Evolutionary conservation across 2,113 vertebrate genomes (phyloP), one percentile per base, ranked within the genome.

Genomic region (Gopherus evgoodei): DNA sequence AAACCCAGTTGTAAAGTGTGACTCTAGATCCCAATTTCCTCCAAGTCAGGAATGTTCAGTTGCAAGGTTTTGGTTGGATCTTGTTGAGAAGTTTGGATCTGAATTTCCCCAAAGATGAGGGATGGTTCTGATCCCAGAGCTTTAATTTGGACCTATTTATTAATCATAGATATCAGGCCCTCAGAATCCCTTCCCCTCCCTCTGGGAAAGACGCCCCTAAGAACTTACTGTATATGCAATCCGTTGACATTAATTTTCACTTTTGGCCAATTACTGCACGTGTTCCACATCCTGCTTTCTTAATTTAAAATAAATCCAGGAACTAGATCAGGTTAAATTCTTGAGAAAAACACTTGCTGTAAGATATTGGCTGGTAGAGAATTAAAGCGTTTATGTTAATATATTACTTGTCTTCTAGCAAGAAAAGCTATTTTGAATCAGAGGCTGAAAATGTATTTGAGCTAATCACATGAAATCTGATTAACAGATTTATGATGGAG

Each of bases 391-490:
- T 96, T 9, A 56, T 44, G 11, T 13, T 78, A 22, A 35, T 53
- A 91, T 90, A 86, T 95, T 88, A 94, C 59, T 6, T 86, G 53
- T 84, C 78, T 47, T 5, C 76, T 5, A 89, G 95, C 31, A 50
- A 89, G 86, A 93, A 91, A 94, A 96, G 19, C 52, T 53, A 53
- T 53, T 53, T 21, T 53, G 52, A 53, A 53, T 21, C 19, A 21
- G 19, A 91, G 92, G 89, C 96, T 93, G 93, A 94, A 97, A 97
- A 96, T 81, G 83, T 79, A n/a, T 92, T 96, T 93, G 95, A 42
- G 83, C 96, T 97, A 95, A 97, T 97, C 90, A 29, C 87, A 84
- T 93, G 95, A 91, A 96, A 97, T 96, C 97, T 95, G 96, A 93
- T 96, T 96, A 97, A 97, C 84, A 90, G 96, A 95, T 98, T 91